A percentile compares a stretch with the other conserved stretches of the same genome.
Evolutionary conservation across 2,888 invertebrate genomes (phyloP).

Genomic region (Auanema freiburgensis): DNA sequence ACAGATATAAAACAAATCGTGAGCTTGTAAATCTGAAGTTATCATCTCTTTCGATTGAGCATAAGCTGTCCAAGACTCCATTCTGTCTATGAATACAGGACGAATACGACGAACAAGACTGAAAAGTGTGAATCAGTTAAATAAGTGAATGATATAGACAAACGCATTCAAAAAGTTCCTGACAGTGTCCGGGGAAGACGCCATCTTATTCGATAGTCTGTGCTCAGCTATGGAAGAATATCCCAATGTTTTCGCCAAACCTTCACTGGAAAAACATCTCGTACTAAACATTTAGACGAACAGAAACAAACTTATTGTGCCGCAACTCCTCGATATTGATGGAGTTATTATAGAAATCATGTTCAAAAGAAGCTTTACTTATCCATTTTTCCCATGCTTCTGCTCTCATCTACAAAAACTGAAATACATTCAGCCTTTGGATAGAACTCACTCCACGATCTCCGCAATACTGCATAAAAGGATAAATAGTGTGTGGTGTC

Average conservation of each 20-base stretch:
- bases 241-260: slow-evolving; percentile 58
- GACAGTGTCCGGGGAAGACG: slow-evolving; percentile 59
- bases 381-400: slow-evolving; percentile 59
- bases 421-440: neutral
- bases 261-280: slow-evolving; percentile 49
- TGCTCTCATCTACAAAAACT: slow-evolving; percentile 31
- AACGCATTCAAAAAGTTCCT: slow-evolving; percentile 58
- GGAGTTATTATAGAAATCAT: slow-evolving; percentile 61
- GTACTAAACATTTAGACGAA: no score
- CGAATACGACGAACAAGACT: slow-evolving; percentile 54
- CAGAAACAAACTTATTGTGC: slow-evolving; percentile 51
- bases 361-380: slow-evolving; percentile 49
- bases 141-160: no score
- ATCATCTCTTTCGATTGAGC: slow-evolving; percentile 51
- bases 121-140: no score
- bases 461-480: slow-evolving; percentile 59
- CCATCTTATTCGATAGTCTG: slow-evolving; percentile 62
- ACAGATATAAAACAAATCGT: slow-evolving; percentile 61
- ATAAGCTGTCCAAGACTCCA: slow-evolving; percentile 56
- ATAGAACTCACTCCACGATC: slow-evolving; percentile 32
- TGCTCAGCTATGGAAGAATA: slow-evolving; percentile 58
- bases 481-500: slow-evolving; percentile 53
- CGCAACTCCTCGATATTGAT: slow-evolving; percentile 61
- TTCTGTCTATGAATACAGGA: slow-evolving; percentile 59
- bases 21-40: slow-evolving; percentile 38